Evolutionary conservation across 2,113 vertebrate species (phyloP).

Genomic region (Ophthalmolycus amberensis): DNA sequence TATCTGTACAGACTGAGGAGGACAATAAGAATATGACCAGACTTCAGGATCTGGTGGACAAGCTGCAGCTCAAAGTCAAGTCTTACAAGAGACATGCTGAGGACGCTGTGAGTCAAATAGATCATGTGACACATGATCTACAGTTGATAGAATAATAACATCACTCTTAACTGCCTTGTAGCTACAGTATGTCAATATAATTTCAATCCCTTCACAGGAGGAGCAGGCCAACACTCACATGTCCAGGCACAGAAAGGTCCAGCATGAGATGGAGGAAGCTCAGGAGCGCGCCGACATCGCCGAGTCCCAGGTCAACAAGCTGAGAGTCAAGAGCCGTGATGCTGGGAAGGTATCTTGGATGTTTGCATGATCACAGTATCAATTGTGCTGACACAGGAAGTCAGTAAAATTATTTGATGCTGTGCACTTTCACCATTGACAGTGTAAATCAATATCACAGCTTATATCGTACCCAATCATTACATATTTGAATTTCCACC

Average conservation of each 20-base stretch:
- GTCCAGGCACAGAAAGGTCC: conserved; percentile 69
- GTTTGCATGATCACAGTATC: neutral
- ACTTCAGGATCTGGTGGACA: conserved; percentile 51
- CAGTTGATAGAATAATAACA: neutral
- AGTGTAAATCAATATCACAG: neutral
- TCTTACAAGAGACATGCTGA: conserved; percentile 54
- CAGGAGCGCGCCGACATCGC: conserved; percentile 74
- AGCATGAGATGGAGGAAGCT: conserved; percentile 77
- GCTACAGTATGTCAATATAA: neutral
- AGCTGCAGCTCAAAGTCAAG: conserved; percentile 57
- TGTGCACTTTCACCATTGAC: neutral
- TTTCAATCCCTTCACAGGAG: conserved; percentile 50
- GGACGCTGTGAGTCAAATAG: conserved; percentile 33
- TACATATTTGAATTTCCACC: neutral
- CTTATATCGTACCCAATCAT: neutral
- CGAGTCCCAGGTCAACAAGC: conserved; percentile 75
- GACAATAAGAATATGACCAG: conserved; percentile 52
- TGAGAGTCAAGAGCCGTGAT: conserved; percentile 70
- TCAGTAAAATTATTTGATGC: conserved; percentile 35
- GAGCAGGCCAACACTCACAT: conserved; percentile 76
- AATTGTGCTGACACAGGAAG: neutral
- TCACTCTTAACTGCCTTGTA: neutral
- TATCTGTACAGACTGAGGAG: conserved; percentile 34
- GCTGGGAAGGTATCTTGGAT: conserved; percentile 47
- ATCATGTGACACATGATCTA: neutral